Evolutionary conservation across 2,113 vertebrate species (phyloP).

Genomic region (Scolopax mira): DNA sequence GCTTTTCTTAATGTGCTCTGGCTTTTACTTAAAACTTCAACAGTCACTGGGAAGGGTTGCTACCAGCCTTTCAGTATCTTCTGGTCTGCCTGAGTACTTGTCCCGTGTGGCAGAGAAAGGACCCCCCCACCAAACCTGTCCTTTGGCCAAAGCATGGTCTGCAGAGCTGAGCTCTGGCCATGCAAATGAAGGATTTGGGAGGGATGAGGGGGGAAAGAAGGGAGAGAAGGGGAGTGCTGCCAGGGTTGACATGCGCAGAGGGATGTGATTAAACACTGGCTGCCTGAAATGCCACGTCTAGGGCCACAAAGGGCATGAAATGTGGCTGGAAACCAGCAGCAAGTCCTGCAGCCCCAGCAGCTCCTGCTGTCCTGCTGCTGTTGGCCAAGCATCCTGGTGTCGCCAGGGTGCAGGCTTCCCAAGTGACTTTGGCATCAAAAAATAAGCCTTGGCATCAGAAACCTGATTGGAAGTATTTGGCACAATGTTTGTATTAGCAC

Average conservation of each 20-base stretch:
- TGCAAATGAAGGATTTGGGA: neutral
- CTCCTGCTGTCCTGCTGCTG: neutral
- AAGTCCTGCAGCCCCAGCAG: neutral
- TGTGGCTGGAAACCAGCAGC: fast-evolving
- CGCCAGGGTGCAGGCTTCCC: fast-evolving
- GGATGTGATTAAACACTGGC: neutral
- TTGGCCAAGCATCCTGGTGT: neutral
- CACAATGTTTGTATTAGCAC: neutral
- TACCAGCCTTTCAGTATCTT: neutral
- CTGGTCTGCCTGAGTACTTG: neutral
- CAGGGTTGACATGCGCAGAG: neutral
- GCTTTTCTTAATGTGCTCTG: neutral
- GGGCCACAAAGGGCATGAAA: neutral
- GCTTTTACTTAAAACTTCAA: neutral
- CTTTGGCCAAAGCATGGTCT: neutral
- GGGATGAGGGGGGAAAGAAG: neutral
- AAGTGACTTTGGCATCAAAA: neutral
- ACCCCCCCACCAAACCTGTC: neutral
- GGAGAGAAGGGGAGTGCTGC: neutral
- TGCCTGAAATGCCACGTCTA: neutral
- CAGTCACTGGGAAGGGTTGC: fast-evolving
- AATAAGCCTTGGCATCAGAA: neutral
- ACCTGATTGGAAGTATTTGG: neutral
- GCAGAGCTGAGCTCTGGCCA: neutral
- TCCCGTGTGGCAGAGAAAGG: fast-evolving